phyloP scores from a whole-genome alignment of 2,888 invertebrate genomes.

The Amphimallon solstitiale region DNA sequence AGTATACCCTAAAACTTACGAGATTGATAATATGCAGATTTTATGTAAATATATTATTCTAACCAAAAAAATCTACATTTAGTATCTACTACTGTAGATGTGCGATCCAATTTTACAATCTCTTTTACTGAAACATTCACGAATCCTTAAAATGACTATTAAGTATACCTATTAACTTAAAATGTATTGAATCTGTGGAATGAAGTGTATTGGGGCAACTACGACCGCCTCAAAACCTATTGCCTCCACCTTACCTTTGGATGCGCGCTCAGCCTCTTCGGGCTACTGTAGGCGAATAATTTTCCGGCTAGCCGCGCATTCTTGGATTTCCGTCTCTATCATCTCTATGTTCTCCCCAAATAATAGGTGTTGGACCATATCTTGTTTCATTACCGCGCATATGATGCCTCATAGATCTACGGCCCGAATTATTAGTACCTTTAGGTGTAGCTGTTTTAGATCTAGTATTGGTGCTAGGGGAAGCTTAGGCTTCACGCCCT shows the following conservation, averaged over 20 bases:
- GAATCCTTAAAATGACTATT: not conserved
- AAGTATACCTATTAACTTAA: slow-evolving; percentile 25
- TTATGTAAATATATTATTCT: no score
- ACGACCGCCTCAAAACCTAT: slow-evolving; percentile 33
- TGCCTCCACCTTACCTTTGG: slow-evolving; percentile 51
- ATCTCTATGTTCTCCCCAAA: slow-evolving; percentile 66
- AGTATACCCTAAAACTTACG: no score
- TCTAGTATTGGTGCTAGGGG: slow-evolving; percentile 70
- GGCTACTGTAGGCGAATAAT: slow-evolving; percentile 53
- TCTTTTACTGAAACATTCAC: not conserved
- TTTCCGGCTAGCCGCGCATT: slow-evolving; percentile 47
- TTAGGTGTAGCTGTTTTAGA: slow-evolving; percentile 50
- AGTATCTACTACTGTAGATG: no score
- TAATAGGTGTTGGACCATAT: slow-evolving; percentile 70
- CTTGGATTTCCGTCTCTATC: slow-evolving; percentile 32
- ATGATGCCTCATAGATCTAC: slow-evolving; percentile 50
- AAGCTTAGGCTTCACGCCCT: slow-evolving; percentile 84
- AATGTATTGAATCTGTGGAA: slow-evolving; percentile 34
- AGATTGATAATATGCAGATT: no score
- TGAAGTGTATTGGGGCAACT: slow-evolving; percentile 27
- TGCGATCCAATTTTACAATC: no score
- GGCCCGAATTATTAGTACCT: slow-evolving; percentile 50
- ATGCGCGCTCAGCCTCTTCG: slow-evolving; percentile 55
- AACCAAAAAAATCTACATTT: no score
- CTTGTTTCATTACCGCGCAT: slow-evolving; percentile 56